Percentiles rank a stretch among this genome's conserved stretches.
These are phyloP conservation scores for Mystacides longicornis DNA, from an alignment of 2,888 invertebrate species.

Conservation along the genomic window DNA sequence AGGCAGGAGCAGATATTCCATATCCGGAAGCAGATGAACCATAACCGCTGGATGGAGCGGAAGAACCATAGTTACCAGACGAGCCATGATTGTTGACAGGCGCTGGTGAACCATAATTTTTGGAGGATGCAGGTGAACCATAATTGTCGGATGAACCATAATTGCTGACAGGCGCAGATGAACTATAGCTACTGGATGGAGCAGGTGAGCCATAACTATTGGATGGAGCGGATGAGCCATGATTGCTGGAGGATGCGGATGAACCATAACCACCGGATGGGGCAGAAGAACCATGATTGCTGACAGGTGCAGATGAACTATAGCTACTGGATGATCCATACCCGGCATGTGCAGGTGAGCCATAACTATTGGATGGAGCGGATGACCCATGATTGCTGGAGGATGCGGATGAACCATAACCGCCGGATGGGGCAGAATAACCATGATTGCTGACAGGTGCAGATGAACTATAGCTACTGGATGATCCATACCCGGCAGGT, in stretches of 20 bases:
- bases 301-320: neutral
- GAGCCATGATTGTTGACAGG: no score
- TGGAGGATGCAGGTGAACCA: neutral
- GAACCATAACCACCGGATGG: conserved; percentile 5
- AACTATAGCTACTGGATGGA: neutral
- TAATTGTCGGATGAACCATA: neutral
- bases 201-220: neutral
- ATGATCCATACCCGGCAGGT: neutral
- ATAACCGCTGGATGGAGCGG: neutral
- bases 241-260: neutral
- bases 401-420: neutral
- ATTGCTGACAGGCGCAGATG: neutral
- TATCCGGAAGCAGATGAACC: neutral
- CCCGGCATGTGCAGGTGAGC: neutral
- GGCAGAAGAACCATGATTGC: neutral
- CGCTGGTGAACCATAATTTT: no score
- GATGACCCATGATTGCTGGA: neutral
- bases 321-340: neutral
- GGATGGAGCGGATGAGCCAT: neutral
- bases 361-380: neutral
- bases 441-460: neutral
- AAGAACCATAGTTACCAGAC: neutral
- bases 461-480: neutral
- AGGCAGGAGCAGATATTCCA: neutral
- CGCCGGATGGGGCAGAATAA: neutral